Base-by-base conservation (phyloP, 1,140 invertebrate genomes). In the Pectinophora gossypiella region DNA sequence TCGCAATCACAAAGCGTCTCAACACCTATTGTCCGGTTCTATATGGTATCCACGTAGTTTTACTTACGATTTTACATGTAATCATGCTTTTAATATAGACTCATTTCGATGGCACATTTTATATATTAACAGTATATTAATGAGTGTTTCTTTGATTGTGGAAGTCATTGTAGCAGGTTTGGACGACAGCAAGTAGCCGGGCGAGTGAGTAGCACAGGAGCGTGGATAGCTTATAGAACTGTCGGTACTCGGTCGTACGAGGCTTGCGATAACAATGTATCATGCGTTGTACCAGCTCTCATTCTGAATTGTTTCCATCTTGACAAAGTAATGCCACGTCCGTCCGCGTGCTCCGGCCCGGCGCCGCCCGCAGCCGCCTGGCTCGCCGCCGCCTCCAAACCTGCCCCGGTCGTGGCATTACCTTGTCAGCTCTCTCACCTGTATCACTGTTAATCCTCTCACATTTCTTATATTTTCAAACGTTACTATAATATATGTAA, bases 391-490 rank as follows among this genome's bases (percentile, higher is more conserved):
- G n/a, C n/a, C n/a, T n/a, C n/a, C n/a, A n/a, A n/a, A n/a, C n/a
- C n/a, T n/a, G n/a, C n/a, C n/a, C n/a, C n/a, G n/a, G 22, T 35
- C 15, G 54, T 69, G 66, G 61, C 76, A 71, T 76, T 77, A 74
- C 79, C 69, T 80, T 56, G 82, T 87, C 64, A 69, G 80, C 42
- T 49, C 50, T 18, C 70, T 68, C 48, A 60, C 58, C 51, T 67
- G 49, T 63, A 55, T 76, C 65, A 82, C 80, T 80, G 71, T 85
- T 76, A 69, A 76, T 68, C 76, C 77, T 74, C 76, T 82, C 64
- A 72, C 64, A 61, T 67, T 71, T 72, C 58, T 74, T 72, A 67
- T 75, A 64, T 73, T 54, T 72, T 69, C 15, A 18, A 54, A 48
- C 51, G 59, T 86, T 89, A 72, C 54, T 69, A 68, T 46, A 65